Conservation (phyloP, 2,113 vertebrate species). For the Charadrius vociferus region DNA sequence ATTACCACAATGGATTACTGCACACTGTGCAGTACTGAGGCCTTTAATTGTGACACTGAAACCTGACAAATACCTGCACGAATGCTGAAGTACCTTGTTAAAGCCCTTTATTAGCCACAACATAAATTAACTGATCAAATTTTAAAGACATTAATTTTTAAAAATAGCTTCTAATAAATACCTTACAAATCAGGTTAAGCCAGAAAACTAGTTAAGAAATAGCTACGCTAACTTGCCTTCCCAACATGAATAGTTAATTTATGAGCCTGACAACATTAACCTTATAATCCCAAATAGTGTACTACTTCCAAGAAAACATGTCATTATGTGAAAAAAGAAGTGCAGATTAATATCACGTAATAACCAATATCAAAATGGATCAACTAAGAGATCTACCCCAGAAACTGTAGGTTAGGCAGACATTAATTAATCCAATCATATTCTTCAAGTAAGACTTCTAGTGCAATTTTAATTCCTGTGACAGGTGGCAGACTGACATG, state of each 20-base stretch:
- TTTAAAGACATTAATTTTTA: not conserved
- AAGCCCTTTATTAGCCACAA: not conserved
- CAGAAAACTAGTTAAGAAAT: not conserved
- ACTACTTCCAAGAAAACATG: not conserved
- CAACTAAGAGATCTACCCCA: not conserved
- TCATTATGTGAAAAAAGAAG: not conserved
- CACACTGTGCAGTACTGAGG: not conserved
- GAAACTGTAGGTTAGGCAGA: not conserved
- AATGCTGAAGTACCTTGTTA: not conserved
- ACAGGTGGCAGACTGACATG: not conserved
- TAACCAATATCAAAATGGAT: not conserved
- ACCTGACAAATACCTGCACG: not conserved
- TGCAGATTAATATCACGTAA: not conserved
- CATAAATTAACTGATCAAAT: not conserved
- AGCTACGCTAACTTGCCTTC: not conserved
- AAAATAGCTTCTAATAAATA: not conserved
- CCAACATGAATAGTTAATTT: not conserved
- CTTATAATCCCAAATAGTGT: not conserved
- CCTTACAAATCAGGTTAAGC: not conserved
- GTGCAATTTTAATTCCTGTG: not conserved
- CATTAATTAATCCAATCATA: not conserved
- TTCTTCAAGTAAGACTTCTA: not conserved
- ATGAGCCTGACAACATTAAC: not conserved
- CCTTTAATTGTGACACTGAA: not conserved
- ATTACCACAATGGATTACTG: fast-evolving